Evolutionary conservation across 2,797 vertebrate species (phyloP).

Genomic region (Helarctos malayanus): DNA sequence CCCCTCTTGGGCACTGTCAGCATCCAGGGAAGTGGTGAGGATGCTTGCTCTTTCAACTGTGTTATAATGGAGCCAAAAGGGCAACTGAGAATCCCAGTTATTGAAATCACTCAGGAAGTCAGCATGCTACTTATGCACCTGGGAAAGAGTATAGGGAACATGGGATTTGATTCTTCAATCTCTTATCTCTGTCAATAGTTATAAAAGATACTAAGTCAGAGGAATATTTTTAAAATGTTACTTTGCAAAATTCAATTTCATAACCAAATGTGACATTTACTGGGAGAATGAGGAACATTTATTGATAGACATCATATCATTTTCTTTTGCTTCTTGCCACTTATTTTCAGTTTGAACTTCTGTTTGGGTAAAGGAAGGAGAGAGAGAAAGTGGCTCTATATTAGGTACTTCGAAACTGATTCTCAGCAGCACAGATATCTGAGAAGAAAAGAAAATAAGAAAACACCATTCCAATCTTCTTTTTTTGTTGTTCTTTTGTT

Average conservation of each 20-base stretch:
- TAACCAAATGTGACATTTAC: slow-evolving; percentile 77
- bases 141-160: not conserved
- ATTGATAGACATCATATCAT: slow-evolving; percentile 36
- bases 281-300: slow-evolving; percentile 53
- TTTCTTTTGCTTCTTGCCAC: not conserved
- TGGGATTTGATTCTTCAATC: not conserved
- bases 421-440: not conserved
- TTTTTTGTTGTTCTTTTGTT: not conserved
- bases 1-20: too few species aligned
- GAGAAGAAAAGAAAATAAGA: not conserved
- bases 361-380: not conserved
- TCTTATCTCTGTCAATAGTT: slow-evolving; percentile 12
- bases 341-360: slow-evolving; percentile 22
- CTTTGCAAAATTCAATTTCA: slow-evolving; percentile 66
- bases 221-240: slow-evolving; percentile 56
- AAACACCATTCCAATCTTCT: not conserved
- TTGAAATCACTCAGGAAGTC: not conserved
- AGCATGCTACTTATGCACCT: not conserved
- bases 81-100: not conserved
- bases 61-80: not conserved
- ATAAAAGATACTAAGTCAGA: not conserved
- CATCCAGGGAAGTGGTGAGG: not conserved
- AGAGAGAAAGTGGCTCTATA: not conserved
- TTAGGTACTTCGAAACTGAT: not conserved
- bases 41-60: not conserved